phyloP scores from a whole-genome alignment of 1,140 invertebrate genomes.

The Neodiprion fabricii region DNA sequence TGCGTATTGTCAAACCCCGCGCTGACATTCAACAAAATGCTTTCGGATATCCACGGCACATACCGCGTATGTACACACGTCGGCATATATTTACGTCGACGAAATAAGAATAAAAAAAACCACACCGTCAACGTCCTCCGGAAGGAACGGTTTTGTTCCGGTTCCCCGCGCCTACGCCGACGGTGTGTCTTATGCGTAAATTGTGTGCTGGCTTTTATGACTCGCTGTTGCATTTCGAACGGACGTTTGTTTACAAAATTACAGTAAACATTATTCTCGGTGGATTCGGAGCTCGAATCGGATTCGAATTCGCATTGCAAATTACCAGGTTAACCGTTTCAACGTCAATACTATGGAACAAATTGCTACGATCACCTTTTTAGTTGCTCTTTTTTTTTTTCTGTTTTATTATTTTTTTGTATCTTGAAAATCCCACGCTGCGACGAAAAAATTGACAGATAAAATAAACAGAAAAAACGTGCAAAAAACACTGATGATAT shows the following conservation, averaged over 20 bases:
- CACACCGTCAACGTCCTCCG: background rate
- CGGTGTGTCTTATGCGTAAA: background rate
- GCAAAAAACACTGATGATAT: too few relatives aligned
- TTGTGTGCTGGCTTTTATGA: background rate
- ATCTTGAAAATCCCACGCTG: too few relatives aligned
- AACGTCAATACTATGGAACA: too few relatives aligned
- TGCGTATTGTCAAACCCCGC: slow-evolving; percentile 24
- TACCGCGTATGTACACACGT: too few relatives aligned
- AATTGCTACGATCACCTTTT: too few relatives aligned
- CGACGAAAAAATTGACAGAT: too few relatives aligned
- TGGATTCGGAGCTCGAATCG: background rate
- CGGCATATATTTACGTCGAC: background rate
- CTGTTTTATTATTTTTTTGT: too few relatives aligned
- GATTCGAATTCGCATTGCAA: too few relatives aligned
- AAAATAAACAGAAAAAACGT: too few relatives aligned
- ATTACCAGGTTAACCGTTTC: too few relatives aligned
- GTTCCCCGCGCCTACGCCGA: background rate
- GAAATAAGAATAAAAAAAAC: background rate
- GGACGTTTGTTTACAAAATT: background rate
- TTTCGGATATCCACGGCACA: background rate
- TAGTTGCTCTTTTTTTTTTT: too few relatives aligned
- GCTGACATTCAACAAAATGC: background rate
- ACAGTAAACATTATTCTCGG: background rate
- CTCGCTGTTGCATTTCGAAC: background rate
- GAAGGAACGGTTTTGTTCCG: slow-evolving; percentile 1